Base-by-base conservation (phyloP, 2,797 vertebrate genomes). In the Tenualosa thibaudeaui region DNA sequence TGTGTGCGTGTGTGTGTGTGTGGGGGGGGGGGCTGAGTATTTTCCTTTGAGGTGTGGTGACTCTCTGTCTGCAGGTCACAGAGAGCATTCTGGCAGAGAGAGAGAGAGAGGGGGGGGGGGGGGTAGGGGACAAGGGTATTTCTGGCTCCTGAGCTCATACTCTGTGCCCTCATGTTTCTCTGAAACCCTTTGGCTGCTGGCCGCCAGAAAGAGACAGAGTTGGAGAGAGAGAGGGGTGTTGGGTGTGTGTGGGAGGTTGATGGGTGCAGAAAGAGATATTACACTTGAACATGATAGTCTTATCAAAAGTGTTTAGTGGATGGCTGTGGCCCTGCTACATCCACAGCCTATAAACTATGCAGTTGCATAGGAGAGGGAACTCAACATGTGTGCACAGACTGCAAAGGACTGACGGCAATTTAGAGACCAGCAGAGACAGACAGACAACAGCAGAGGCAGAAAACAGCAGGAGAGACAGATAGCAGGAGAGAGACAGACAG, bases 31-130 rank as follows among this genome's bases (percentile, higher is more conserved):
- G 15, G 65, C 26, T 71, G 26, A 31, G 65, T 71, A 12, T 37
- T 71, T 71, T 71, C 26, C 65, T 37, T 71, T 71, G 26, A 71
- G 65, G 65, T 71, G 65, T 71, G 65, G 65, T 71, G 65, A 71
- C 65, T 71, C 65, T 71, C 65, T 71, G 65, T 71, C 65, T 71
- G 65, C 12, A 31, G 65, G 65, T 71, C 26, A 71, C 26, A 37
- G 65, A 31, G 65, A 71, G 62, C 62, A 68, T 13, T 26, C 62
- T 26, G 65, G 12, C 65, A 68, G 62, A 12, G 10, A 26, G 24
- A 12, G 62, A 68, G 24, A 65, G n/a, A 15, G n/a, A n/a, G 19
- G 31, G 12, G 1, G 12, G 26, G 2, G 65, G 65, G 10, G 26
- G 65, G 65, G 1, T 0, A 31, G 1, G 31, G 31, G 26, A 13